Evolutionary conservation across 2,797 vertebrate species (phyloP).

Genomic region (Nyctibius grandis): DNA sequence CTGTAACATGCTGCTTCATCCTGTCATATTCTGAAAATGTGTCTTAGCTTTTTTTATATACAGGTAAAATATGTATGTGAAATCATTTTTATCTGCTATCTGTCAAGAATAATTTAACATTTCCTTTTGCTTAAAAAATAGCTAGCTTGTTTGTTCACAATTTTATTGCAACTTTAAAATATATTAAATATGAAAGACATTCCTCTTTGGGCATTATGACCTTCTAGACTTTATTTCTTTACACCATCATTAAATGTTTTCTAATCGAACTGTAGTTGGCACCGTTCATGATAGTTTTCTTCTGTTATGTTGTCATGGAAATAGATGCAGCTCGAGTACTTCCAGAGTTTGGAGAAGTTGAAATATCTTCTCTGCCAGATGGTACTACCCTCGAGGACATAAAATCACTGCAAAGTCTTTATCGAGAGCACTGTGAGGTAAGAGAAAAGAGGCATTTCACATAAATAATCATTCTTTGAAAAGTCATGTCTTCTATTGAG

Average conservation of each 20-base stretch:
- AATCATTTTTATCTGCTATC: not conserved
- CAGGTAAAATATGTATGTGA: not conserved
- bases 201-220: conserved; percentile 45
- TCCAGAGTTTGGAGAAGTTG: conserved; percentile 80
- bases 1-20: not conserved
- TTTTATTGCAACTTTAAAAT: conserved; percentile 13
- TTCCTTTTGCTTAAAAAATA: not conserved
- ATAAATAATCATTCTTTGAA: not conserved
- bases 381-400: conserved; percentile 79
- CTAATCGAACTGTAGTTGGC: conserved; percentile 68
- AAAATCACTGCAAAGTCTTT: conserved; percentile 79
- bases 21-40: not conserved
- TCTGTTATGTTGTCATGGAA: conserved; percentile 73
- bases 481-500: not conserved
- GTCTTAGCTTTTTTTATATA: not conserved
- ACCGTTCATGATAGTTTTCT: conserved; percentile 62
- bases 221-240: conserved; percentile 60
- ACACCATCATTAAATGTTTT: conserved; percentile 61
- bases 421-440: conserved; percentile 81
- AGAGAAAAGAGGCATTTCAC: not conserved
- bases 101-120: not conserved
- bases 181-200: conserved; percentile 36
- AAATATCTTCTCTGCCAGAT: conserved; percentile 78
- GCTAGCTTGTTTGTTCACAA: not conserved
- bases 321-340: conserved; percentile 81